Percentiles rank a stretch among this genome's conserved stretches.
Conservation (phyloP, 2,888 invertebrate species). For the Erebia palarica region DNA sequence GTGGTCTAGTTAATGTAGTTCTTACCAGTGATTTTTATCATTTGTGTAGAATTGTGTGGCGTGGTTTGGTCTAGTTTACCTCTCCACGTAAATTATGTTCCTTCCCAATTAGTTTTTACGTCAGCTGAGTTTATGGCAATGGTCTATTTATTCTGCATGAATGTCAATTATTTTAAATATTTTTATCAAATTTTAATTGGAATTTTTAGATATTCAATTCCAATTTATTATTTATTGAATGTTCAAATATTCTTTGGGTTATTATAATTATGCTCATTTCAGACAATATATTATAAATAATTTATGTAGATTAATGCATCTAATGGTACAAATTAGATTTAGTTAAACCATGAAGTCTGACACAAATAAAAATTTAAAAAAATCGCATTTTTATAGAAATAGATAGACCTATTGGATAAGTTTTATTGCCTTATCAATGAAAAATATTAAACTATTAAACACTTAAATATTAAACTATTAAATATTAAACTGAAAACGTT, state of each 20-base stretch:
- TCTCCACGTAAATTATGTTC: conserved; percentile 58
- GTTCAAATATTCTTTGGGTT: conserved; percentile 1
- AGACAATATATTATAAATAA: conserved; percentile 64
- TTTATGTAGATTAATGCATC: conserved; percentile 54
- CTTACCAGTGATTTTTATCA: conserved; percentile 45
- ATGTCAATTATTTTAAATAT: conserved; percentile 30
- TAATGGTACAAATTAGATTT: conserved; percentile 75
- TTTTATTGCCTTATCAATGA: conserved; percentile 13
- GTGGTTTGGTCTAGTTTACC: conserved; percentile 47
- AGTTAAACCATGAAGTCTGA: conserved; percentile 38
- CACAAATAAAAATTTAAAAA: conserved; percentile 36
- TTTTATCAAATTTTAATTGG: conserved; percentile 1
- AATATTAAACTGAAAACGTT: background rate
- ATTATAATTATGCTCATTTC: conserved; percentile 57
- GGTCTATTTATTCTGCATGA: conserved; percentile 39
- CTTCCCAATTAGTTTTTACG: conserved; percentile 46
- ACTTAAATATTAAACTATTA: no score
- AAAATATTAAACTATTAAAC: background rate
- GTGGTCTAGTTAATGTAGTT: conserved; percentile 32
- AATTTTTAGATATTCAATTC: background rate
- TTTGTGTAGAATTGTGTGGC: conserved; percentile 44
- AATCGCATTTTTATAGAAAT: conserved; percentile 43
- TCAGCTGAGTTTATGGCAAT: conserved; percentile 70
- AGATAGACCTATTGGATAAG: conserved; percentile 11
- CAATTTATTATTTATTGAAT: background rate